These are phyloP conservation scores for Eupleurogrammus muticus DNA, from an alignment of 2,797 vertebrate genomes.

Conservation along the genomic window DNA sequence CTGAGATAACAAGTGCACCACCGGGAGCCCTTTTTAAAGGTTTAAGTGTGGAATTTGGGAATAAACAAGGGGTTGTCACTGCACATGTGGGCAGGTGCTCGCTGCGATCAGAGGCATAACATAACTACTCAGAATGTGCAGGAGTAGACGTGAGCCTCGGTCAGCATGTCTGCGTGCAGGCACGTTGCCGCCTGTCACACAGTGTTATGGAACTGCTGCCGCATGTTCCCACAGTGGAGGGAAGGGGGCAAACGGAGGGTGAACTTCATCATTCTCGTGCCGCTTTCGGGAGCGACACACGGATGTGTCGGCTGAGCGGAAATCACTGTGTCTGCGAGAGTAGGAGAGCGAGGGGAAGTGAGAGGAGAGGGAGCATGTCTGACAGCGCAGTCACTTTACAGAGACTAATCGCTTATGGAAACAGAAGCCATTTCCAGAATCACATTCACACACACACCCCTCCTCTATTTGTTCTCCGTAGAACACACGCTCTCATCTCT, in stretches of 20 bases:
- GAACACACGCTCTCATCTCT: slow-evolving; percentile 9
- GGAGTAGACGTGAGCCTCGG: slow-evolving; percentile 27
- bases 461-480: slow-evolving; percentile 41
- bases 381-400: slow-evolving; percentile 74
- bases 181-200: slow-evolving; percentile 70
- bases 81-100: slow-evolving; percentile 33
- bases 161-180: slow-evolving; percentile 48
- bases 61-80: slow-evolving; percentile 5
- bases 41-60: slow-evolving; percentile 12
- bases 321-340: slow-evolving; percentile 61
- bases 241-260: slow-evolving; percentile 47
- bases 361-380: slow-evolving; percentile 54
- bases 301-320: slow-evolving; percentile 67
- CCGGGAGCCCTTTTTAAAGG: slow-evolving; percentile 32
- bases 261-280: slow-evolving; percentile 78
- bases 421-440: slow-evolving; percentile 81
- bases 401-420: slow-evolving; percentile 76
- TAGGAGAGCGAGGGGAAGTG: slow-evolving; percentile 22
- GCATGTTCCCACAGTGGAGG: slow-evolving; percentile 58
- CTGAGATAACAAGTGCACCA: slow-evolving; percentile 47
- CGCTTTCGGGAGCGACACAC: slow-evolving; percentile 66
- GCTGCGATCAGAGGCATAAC: slow-evolving; percentile 37
- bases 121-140: slow-evolving; percentile 21
- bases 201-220: slow-evolving; percentile 64
- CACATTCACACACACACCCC: slow-evolving; percentile 49